Evolutionary conservation across 2,797 vertebrate species (phyloP).

Genomic region (Eulemur coronatus): DNA sequence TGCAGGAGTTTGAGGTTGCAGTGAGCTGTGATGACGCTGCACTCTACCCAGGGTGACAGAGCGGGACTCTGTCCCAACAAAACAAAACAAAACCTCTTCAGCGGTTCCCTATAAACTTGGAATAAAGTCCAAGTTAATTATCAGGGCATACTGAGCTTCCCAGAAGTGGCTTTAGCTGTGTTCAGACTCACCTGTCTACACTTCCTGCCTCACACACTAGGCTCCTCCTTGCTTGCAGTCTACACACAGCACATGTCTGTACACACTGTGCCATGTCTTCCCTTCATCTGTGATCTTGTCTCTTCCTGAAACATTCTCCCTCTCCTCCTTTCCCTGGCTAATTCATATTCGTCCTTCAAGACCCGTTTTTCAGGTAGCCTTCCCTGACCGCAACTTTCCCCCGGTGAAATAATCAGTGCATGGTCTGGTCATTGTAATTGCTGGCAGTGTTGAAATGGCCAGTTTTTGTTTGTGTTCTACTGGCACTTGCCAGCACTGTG

Average conservation of each 20-base stretch:
- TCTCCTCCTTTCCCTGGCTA: background rate
- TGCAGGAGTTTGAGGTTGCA: too few relatives aligned
- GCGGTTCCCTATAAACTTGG: background rate
- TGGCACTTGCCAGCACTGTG: background rate
- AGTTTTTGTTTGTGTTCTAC: background rate
- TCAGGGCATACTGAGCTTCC: background rate
- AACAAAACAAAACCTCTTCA: background rate
- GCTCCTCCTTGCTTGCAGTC: too few relatives aligned
- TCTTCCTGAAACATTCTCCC: background rate
- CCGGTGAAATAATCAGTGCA: background rate
- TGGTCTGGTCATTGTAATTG: background rate
- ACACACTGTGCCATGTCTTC: background rate
- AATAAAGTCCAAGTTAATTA: background rate
- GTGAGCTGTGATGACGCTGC: too few relatives aligned
- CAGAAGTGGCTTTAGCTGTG: background rate
- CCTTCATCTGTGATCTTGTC: background rate
- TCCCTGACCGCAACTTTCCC: background rate
- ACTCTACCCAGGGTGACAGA: too few relatives aligned
- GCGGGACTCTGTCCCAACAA: too few relatives aligned
- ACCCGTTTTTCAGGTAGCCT: background rate
- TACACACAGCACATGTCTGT: fast-evolving
- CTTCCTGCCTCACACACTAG: fast-evolving
- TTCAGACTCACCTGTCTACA: too few relatives aligned
- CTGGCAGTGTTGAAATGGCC: background rate
- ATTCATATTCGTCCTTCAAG: background rate